Conservation (phyloP, 2,797 vertebrate genomes). For the Hippopotamyrus pictus region DNA sequence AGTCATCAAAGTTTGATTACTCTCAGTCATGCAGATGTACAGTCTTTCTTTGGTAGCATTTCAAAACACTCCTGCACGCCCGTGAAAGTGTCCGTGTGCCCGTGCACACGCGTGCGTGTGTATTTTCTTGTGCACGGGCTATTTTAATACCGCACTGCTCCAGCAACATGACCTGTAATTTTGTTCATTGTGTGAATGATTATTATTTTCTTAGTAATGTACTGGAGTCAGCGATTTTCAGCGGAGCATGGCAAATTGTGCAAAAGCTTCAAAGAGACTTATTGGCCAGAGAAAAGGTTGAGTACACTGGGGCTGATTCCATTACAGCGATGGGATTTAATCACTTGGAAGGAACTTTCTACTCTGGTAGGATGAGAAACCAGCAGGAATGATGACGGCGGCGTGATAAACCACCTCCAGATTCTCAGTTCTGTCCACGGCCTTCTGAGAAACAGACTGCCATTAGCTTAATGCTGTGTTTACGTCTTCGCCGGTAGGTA, state of each 20-base stretch:
- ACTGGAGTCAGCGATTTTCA: slow-evolving; percentile 24
- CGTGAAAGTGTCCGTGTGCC: background rate
- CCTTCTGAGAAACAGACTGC: background rate
- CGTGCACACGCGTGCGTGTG: background rate
- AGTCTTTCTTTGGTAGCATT: background rate
- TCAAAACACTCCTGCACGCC: background rate
- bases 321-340: slow-evolving; percentile 12
- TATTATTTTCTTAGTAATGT: slow-evolving; percentile 10
- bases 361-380: background rate
- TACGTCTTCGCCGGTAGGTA: background rate
- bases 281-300: slow-evolving; percentile 20
- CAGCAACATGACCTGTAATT: slow-evolving; percentile 8
- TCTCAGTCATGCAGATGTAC: background rate
- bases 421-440: background rate
- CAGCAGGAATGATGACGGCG: background rate
- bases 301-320: background rate
- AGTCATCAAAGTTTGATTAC: background rate
- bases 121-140: background rate
- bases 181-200: slow-evolving; percentile 27
- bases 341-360: slow-evolving; percentile 15
- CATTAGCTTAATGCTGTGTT: background rate
- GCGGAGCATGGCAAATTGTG: slow-evolving; percentile 17
- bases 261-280: slow-evolving; percentile 23
- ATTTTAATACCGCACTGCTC: slow-evolving; percentile 19
- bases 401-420: background rate